Conservation (phyloP, 2,888 invertebrate genomes). For the Lasioglossum vierecki region DNA sequence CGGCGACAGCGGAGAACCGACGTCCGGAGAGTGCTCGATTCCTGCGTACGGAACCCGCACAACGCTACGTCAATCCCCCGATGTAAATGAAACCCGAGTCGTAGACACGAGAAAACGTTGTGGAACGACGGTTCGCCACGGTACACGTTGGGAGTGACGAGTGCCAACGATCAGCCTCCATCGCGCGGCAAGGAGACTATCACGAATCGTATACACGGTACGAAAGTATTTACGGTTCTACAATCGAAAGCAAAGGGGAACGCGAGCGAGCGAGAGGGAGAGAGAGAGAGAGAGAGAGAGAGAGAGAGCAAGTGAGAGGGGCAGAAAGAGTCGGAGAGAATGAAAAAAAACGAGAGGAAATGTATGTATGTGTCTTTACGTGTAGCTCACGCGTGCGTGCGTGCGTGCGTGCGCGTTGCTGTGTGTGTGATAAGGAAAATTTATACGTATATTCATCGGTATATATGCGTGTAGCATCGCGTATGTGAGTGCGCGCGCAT, state of each 20-base stretch:
- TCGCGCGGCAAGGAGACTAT: conserved; percentile 71
- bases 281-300: background rate
- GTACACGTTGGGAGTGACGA: conserved; percentile 64
- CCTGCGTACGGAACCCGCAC: conserved; percentile 56
- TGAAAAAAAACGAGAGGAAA: background rate
- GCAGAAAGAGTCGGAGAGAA: background rate
- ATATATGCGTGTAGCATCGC: background rate
- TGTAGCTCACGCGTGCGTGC: conserved; percentile 10
- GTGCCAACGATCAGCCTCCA: conserved; percentile 72
- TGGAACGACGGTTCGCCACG: conserved; percentile 53
- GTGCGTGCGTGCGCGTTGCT: background rate
- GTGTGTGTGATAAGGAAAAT: conserved; percentile 40
- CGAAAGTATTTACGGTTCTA: conserved; percentile 65
- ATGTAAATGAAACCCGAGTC: conserved; percentile 67
- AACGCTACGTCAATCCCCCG: conserved; percentile 62
- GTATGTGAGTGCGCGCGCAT: conserved; percentile 12
- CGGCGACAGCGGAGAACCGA: conserved; percentile 55
- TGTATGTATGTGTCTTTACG: conserved; percentile 10
- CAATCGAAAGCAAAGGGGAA: conserved; percentile 42
- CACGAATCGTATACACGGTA: conserved; percentile 74
- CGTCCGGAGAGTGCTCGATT: conserved; percentile 42
- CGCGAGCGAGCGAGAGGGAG: background rate
- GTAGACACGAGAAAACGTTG: conserved; percentile 49
- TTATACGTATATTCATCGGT: conserved; percentile 13
- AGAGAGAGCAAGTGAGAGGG: background rate